Conservation (phyloP, 2,888 invertebrate genomes). For the Ernsta delagoae region DNA sequence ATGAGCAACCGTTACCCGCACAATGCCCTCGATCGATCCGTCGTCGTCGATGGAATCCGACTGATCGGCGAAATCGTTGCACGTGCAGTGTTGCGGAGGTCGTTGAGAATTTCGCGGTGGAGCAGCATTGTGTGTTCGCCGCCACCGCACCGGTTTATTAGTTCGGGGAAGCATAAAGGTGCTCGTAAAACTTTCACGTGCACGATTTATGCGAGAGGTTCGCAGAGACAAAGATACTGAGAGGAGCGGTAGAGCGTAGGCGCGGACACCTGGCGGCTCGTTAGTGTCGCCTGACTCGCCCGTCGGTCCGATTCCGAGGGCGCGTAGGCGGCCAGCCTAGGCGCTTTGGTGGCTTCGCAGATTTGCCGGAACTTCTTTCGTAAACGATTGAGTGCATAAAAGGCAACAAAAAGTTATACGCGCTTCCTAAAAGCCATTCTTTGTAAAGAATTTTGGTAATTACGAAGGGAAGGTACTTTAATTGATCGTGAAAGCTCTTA, state of each 20-base stretch:
- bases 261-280: constrained; percentile 82
- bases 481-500: constrained; percentile 66
- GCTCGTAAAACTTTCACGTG: constrained; percentile 84
- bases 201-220: constrained; percentile 77
- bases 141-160: constrained; percentile 68
- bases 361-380: constrained; percentile 12
- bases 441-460: not conserved
- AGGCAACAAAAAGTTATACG: too few relatives aligned
- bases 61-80: constrained; percentile 76
- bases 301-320: constrained; percentile 55
- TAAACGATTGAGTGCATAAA: not conserved
- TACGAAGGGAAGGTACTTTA: constrained; percentile 53
- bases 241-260: constrained; percentile 76
- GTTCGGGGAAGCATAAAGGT: constrained; percentile 78
- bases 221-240: constrained; percentile 77
- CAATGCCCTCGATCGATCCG: constrained; percentile 84
- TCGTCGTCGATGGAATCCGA: constrained; percentile 75
- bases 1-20: constrained; percentile 83
- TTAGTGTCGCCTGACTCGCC: constrained; percentile 75
- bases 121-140: constrained; percentile 72
- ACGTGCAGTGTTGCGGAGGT: constrained; percentile 71
- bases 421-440: not conserved
- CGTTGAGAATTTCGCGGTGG: constrained; percentile 70
- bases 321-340: constrained; percentile 41
- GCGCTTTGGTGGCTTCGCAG: constrained; percentile 36